phyloP scores from a whole-genome alignment of 2,113 vertebrate genomes.

The Proterorhinus semilunaris region DNA sequence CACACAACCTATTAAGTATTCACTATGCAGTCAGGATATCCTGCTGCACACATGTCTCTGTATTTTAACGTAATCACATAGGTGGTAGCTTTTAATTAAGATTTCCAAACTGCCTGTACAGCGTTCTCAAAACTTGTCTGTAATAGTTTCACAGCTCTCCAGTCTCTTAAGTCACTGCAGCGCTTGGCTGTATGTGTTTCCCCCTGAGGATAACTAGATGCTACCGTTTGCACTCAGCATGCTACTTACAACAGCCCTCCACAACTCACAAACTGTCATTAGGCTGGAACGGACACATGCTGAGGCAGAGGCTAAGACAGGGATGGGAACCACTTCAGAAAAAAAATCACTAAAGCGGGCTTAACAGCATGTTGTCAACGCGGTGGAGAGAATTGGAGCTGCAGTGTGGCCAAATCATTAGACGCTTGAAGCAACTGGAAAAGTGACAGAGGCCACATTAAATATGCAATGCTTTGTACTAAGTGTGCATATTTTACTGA shows the following conservation, averaged over 20 bases:
- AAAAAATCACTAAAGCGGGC: conserved; percentile 30
- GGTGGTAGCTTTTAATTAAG: background rate
- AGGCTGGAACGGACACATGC: conserved; percentile 33
- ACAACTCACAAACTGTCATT: conserved; percentile 41
- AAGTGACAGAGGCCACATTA: conserved; percentile 2
- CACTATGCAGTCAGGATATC: background rate
- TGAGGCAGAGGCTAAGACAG: conserved; percentile 33
- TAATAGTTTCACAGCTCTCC: conserved; percentile 8
- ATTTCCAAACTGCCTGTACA: conserved; percentile 3
- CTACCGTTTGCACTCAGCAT: conserved; percentile 34
- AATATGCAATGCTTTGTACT: background rate
- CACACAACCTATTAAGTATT: background rate
- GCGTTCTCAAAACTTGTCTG: background rate
- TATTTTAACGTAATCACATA: background rate
- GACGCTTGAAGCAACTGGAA: background rate
- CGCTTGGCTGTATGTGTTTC: conserved; percentile 28
- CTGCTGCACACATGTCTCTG: background rate
- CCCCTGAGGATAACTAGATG: conserved; percentile 32
- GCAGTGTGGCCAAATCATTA: conserved; percentile 19
- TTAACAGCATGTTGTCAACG: conserved; percentile 34
- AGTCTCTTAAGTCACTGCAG: conserved; percentile 26
- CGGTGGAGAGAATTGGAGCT: conserved; percentile 24
- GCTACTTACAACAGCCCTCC: conserved; percentile 25
- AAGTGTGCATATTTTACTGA: conserved; percentile 12
- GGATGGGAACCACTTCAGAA: conserved; percentile 44